Conservation (phyloP, 2,888 invertebrate genomes). For the Elegia similella region DNA sequence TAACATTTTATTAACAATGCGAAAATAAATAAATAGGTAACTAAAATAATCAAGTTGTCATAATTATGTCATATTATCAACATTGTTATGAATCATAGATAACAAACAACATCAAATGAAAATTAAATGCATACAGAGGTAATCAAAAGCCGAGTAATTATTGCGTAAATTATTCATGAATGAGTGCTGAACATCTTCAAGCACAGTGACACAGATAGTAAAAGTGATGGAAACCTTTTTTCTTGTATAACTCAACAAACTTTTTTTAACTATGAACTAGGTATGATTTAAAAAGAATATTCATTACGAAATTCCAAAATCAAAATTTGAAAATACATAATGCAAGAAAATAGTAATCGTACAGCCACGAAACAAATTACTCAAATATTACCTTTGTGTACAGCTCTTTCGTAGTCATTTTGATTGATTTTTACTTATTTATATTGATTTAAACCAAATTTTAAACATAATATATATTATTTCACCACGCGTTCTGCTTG, state of each 20-base stretch:
- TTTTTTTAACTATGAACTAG: background rate
- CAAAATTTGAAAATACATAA: slow-evolving; percentile 11
- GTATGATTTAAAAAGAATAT: background rate
- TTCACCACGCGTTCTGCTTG: slow-evolving; percentile 60
- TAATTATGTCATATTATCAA: background rate
- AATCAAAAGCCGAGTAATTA: slow-evolving; percentile 18
- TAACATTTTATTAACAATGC: too few relatives aligned
- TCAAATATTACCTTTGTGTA: slow-evolving; percentile 71
- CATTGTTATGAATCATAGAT: slow-evolving; percentile 9
- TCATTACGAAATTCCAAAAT: slow-evolving; percentile 15
- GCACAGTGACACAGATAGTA: slow-evolving; percentile 36
- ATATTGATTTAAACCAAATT: slow-evolving; percentile 32
- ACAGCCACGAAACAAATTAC: slow-evolving; percentile 33
- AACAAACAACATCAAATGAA: background rate
- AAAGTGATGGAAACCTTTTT: slow-evolving; percentile 20
- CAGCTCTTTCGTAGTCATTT: slow-evolving; percentile 79
- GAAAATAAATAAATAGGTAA: background rate
- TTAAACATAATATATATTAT: slow-evolving; percentile 44
- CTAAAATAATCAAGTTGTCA: background rate
- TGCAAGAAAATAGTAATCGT: slow-evolving; percentile 17
- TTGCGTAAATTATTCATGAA: slow-evolving; percentile 26
- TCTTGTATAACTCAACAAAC: background rate
- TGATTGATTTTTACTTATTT: slow-evolving; percentile 34
- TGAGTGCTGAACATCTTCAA: slow-evolving; percentile 35
- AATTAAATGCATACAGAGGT: slow-evolving; percentile 9